Evolutionary conservation across 2,888 invertebrate species (phyloP).

Genomic region (Meiosimyza decipiens): DNA sequence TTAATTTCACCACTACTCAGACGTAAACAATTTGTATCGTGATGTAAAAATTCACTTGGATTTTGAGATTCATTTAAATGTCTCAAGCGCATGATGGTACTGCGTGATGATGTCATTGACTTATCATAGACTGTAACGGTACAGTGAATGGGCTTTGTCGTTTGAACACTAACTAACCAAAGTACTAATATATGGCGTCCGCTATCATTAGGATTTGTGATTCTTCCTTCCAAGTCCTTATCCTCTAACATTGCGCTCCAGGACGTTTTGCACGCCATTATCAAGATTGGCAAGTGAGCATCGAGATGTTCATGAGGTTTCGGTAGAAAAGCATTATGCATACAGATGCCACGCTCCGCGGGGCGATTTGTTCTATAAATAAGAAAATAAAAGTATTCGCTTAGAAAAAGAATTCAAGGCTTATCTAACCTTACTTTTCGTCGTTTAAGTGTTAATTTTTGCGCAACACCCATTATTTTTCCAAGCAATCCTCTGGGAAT

Average conservation of each 20-base stretch:
- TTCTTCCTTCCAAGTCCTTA: slow-evolving; percentile 41
- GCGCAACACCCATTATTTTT: too few relatives aligned
- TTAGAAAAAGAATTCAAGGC: neutral
- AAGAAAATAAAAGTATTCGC: neutral
- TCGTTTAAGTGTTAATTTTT: too few relatives aligned
- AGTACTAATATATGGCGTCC: slow-evolving; percentile 49
- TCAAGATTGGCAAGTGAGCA: slow-evolving; percentile 54
- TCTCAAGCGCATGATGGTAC: slow-evolving; percentile 51
- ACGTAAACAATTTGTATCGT: slow-evolving; percentile 51
- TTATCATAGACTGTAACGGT: slow-evolving; percentile 54
- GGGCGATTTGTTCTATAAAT: slow-evolving; percentile 45
- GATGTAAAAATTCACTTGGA: slow-evolving; percentile 50
- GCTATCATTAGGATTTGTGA: slow-evolving; percentile 41
- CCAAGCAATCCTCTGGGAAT: too few relatives aligned
- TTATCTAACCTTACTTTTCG: too few relatives aligned
- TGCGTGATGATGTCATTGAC: slow-evolving; percentile 52
- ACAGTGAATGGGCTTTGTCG: slow-evolving; percentile 52
- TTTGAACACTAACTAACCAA: slow-evolving; percentile 54
- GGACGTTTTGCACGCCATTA: slow-evolving; percentile 54
- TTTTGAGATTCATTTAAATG: slow-evolving; percentile 50
- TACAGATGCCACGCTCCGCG: slow-evolving; percentile 52
- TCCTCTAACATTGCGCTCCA: slow-evolving; percentile 46
- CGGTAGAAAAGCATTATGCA: slow-evolving; percentile 53
- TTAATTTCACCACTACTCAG: slow-evolving; percentile 53
- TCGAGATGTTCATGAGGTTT: slow-evolving; percentile 49